A percentile compares a stretch with the other conserved stretches of the same genome.
These are phyloP conservation scores for Stenodema calcarata DNA, from an alignment of 2,888 invertebrate genomes.

Conservation along the genomic window DNA sequence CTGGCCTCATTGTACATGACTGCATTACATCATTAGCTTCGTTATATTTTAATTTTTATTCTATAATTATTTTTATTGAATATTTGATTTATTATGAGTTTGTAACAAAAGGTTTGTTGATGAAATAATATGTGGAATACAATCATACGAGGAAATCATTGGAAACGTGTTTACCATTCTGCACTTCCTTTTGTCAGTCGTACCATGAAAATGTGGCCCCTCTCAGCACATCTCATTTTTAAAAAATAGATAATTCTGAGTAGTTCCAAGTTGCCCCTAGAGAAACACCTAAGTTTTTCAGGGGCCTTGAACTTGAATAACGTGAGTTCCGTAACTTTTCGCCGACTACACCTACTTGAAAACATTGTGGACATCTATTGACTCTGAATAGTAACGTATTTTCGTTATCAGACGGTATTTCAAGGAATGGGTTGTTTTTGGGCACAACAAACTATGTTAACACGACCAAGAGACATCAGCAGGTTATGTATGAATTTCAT, in stretches of 20 bases:
- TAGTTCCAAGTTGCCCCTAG: background rate
- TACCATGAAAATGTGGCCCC: conserved; percentile 18
- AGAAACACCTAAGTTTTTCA: too few relatives aligned
- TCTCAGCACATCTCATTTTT: background rate
- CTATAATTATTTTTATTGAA: background rate
- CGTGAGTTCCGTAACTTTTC: too few relatives aligned
- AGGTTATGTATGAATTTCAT: background rate
- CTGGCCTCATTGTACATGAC: background rate
- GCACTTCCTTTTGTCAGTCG: background rate
- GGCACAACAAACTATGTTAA: background rate
- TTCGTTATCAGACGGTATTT: background rate
- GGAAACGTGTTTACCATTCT: background rate
- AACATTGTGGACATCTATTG: too few relatives aligned
- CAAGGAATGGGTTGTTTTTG: background rate
- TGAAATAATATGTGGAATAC: background rate
- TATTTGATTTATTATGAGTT: background rate
- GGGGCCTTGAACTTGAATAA: too few relatives aligned
- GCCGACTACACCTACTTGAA: too few relatives aligned
- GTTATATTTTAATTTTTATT: background rate
- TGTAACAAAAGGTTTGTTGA: background rate
- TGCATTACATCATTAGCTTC: background rate
- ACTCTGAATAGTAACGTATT: background rate
- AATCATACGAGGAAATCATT: background rate
- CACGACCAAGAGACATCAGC: background rate
- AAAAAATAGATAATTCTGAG: background rate